Conservation (phyloP, 2,888 invertebrate species). For the Drosophila mimica region DNA sequence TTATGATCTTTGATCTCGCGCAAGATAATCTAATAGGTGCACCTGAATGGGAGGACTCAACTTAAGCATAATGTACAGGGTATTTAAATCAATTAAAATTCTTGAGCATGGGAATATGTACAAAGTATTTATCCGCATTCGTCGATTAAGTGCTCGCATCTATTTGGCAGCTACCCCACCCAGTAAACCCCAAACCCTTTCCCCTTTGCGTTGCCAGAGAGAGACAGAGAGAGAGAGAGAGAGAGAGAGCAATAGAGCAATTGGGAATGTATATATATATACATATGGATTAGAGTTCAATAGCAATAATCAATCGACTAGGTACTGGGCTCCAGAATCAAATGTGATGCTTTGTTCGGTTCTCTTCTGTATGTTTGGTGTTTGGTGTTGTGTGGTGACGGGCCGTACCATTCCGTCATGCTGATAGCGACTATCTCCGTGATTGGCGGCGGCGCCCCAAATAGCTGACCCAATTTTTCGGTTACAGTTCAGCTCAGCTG, state of each 20-base stretch:
- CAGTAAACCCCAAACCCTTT: neutral
- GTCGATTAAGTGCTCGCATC: constrained; percentile 6
- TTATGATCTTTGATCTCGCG: neutral
- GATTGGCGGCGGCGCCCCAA: constrained; percentile 37
- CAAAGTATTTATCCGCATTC: neutral
- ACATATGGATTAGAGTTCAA: constrained; percentile 61
- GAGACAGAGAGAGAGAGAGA: neutral
- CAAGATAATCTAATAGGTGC: neutral
- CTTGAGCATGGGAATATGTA: constrained; percentile 6
- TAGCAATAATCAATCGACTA: constrained; percentile 51
- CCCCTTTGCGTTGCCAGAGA: too few relatives aligned
- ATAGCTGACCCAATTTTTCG: constrained; percentile 53
- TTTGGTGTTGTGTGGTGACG: neutral
- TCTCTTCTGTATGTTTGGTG: constrained; percentile 1
- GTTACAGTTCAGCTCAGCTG: constrained; percentile 28
- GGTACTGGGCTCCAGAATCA: constrained; percentile 10
- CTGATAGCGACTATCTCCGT: constrained; percentile 38
- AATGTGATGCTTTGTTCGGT: constrained; percentile 1
- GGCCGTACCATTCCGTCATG: constrained; percentile 8
- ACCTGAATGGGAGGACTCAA: neutral
- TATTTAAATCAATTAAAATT: constrained; percentile 16
- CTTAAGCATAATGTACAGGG: constrained; percentile 2
- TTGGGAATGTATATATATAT: constrained; percentile 14
- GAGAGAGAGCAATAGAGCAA: too few relatives aligned
- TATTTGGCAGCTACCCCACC: constrained; percentile 18